phyloP scores from a whole-genome alignment of 2,113 vertebrate genomes.

The Sturnus vulgaris region DNA sequence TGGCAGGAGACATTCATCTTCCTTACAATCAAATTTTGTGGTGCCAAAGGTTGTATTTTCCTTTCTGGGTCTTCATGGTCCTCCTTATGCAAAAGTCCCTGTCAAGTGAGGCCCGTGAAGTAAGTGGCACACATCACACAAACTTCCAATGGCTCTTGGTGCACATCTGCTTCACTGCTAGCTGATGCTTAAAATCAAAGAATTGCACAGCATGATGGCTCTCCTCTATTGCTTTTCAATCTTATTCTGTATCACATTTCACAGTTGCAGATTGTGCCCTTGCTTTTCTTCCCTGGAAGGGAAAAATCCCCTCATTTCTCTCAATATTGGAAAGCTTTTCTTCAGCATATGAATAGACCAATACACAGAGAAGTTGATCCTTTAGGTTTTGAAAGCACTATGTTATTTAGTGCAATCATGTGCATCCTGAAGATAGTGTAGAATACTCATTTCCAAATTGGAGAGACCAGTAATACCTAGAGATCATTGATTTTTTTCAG shows the following conservation, averaged over 20 bases:
- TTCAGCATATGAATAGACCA: neutral
- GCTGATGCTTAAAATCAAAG: constrained; percentile 23
- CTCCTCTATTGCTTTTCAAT: constrained; percentile 13
- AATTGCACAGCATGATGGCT: neutral
- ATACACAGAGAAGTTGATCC: neutral
- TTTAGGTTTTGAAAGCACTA: neutral
- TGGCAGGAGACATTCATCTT: neutral
- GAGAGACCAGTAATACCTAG: neutral
- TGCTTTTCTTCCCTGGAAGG: neutral
- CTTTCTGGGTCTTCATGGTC: neutral
- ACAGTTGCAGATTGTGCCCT: neutral
- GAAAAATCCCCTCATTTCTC: constrained; percentile 19
- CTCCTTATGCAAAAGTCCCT: neutral
- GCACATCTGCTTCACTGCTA: neutral
- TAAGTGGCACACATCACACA: neutral
- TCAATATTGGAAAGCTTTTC: neutral
- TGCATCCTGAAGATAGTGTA: neutral
- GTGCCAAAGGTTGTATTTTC: neutral
- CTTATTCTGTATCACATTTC: constrained; percentile 29
- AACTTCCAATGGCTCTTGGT: neutral
- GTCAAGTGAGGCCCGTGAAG: neutral
- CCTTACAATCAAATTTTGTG: constrained; percentile 21
- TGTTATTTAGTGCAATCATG: neutral
- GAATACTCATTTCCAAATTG: constrained; percentile 4
- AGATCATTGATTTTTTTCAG: neutral